Percentiles rank a stretch among this genome's conserved stretches.
Conservation (phyloP, 2,888 invertebrate genomes). For the Aelia acuminata region DNA sequence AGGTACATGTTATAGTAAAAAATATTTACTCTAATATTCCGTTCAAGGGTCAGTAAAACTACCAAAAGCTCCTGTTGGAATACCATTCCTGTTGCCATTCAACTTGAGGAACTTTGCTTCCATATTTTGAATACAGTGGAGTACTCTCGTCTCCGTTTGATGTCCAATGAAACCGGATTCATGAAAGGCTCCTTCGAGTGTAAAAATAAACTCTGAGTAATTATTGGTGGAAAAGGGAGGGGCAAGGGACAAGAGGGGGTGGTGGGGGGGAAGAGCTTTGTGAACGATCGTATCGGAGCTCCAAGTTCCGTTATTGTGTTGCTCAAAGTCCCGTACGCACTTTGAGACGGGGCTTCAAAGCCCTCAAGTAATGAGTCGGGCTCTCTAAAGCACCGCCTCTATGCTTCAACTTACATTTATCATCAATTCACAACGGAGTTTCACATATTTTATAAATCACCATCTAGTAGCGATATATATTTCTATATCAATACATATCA, state of each 20-base stretch:
- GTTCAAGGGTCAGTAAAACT: not conserved
- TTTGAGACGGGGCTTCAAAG: not conserved
- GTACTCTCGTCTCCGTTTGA: not conserved
- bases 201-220: constrained; percentile 28
- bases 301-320: constrained; percentile 5
- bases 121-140: constrained; percentile 1
- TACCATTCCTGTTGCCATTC: not conserved
- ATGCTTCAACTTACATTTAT: not conserved
- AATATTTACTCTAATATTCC: not conserved
- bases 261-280: not conserved
- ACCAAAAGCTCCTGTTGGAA: not conserved
- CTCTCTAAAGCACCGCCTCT: not conserved
- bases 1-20: too few species aligned
- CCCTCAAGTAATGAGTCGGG: not conserved
- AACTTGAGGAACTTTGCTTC: not conserved
- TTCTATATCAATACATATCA: too few species aligned
- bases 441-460: not conserved
- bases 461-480: too few species aligned
- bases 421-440: not conserved
- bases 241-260: too few species aligned
- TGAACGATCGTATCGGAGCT: not conserved
- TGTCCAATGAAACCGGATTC: not conserved
- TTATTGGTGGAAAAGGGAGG: not conserved
- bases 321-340: constrained; percentile 23
- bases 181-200: not conserved